Conservation (phyloP, 2,113 vertebrate species). For the Seriola dumerili region DNA sequence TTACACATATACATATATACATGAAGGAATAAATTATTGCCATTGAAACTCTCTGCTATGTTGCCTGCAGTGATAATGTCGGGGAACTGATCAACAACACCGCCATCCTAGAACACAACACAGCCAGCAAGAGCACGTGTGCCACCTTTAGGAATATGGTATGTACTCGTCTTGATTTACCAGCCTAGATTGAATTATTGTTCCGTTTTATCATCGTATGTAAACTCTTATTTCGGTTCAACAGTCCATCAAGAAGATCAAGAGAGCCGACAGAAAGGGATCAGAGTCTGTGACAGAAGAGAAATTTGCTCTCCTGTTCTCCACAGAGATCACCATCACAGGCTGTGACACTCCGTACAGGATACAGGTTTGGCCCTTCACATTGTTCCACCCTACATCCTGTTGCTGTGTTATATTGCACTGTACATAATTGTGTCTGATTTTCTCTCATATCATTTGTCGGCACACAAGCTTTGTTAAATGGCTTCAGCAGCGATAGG, state of each 20-base stretch:
- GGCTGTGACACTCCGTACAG: slow-evolving; percentile 85
- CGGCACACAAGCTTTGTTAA: not conserved
- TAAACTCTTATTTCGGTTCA: not conserved
- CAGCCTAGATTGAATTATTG: not conserved
- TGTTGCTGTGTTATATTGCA: not conserved
- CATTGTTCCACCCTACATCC: not conserved
- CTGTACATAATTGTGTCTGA: not conserved
- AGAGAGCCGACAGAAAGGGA: slow-evolving; percentile 95
- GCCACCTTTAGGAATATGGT: slow-evolving; percentile 97
- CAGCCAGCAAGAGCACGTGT: slow-evolving; percentile 88
- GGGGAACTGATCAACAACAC: slow-evolving; percentile 94
- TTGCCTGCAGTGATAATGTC: slow-evolving; percentile 88
- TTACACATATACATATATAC: too few relatives aligned
- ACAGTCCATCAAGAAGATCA: slow-evolving; percentile 97
- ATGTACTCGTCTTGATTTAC: slow-evolving; percentile 33
- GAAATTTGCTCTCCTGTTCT: slow-evolving; percentile 95
- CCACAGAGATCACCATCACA: slow-evolving; percentile 86
- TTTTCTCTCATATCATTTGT: not conserved
- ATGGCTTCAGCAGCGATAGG: not conserved
- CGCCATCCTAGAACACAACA: slow-evolving; percentile 91
- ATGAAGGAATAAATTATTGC: not conserved
- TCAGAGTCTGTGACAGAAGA: slow-evolving; percentile 97
- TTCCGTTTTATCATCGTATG: not conserved
- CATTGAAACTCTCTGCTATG: slow-evolving; percentile 13
- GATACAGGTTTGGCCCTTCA: slow-evolving; percentile 86